A percentile compares a stretch with the other conserved stretches of the same genome.
phyloP scores from a whole-genome alignment of 2,113 vertebrate genomes.

The Erythrocebus patas region DNA sequence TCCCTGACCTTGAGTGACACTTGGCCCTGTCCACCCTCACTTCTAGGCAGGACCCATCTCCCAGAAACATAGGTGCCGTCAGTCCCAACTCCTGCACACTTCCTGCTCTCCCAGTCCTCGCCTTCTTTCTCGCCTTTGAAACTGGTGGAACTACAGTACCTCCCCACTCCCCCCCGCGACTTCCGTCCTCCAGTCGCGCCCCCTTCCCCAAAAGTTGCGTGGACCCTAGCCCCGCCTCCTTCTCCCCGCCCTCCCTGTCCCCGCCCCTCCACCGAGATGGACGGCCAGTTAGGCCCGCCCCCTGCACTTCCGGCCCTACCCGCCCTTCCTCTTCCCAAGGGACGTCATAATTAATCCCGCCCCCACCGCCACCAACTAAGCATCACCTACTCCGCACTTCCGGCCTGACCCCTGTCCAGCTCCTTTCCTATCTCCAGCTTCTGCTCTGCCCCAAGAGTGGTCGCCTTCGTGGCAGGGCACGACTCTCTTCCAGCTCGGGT shows the following conservation, averaged over 20 bases:
- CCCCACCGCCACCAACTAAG: background rate
- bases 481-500: background rate
- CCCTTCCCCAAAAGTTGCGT: accelerated
- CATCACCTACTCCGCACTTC: background rate
- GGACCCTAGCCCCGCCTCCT: background rate
- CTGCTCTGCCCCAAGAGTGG: background rate
- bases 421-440: background rate
- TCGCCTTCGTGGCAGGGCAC: background rate
- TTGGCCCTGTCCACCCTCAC: background rate
- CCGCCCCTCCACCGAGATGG: background rate
- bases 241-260: accelerated
- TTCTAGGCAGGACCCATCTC: background rate
- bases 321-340: too few species aligned
- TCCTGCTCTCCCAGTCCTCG: background rate
- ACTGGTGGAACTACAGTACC: accelerated
- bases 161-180: background rate
- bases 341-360: background rate
- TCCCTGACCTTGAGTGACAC: too few species aligned
- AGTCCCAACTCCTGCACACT: too few species aligned
- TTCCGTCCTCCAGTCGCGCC: accelerated
- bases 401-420: background rate
- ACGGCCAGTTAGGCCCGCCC: background rate
- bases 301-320: accelerated
- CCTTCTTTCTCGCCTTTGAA: background rate
- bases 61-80: background rate